Evolutionary conservation across 2,797 vertebrate genomes (phyloP).

Genomic region (Acrossocheilus fasciatus): DNA sequence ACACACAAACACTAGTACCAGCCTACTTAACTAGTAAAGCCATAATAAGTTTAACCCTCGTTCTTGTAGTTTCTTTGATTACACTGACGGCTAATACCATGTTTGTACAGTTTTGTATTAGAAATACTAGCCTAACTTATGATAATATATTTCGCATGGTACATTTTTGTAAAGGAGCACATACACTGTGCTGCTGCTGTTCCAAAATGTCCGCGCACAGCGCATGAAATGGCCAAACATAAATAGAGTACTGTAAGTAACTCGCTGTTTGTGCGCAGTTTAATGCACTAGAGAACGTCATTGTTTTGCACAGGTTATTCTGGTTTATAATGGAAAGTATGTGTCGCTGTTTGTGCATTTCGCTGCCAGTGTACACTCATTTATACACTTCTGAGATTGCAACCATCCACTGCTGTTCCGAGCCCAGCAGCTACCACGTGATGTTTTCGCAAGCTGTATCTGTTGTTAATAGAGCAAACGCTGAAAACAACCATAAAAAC

Average conservation of each 20-base stretch:
- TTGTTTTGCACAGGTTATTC: background rate
- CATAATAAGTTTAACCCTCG: background rate
- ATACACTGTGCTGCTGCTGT: background rate
- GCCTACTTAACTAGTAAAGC: background rate
- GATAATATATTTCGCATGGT: background rate
- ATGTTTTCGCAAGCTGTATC: conserved; percentile 65
- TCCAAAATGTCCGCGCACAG: conserved; percentile 29
- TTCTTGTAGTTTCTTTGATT: background rate
- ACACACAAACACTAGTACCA: background rate
- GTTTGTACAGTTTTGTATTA: background rate
- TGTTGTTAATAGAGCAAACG: conserved; percentile 65
- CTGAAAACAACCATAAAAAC: conserved; percentile 74
- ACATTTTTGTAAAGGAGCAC: background rate
- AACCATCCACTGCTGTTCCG: background rate
- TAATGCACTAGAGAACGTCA: background rate
- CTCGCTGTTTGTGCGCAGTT: background rate
- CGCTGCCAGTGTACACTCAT: background rate
- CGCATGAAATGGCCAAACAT: conserved; percentile 23
- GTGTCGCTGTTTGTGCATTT: conserved; percentile 4
- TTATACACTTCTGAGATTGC: background rate
- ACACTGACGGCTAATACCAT: background rate
- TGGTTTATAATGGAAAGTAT: conserved; percentile 7
- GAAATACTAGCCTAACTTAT: background rate
- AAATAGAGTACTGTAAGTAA: background rate
- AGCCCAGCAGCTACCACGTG: conserved; percentile 47